Evolutionary conservation across 2,113 vertebrate species (phyloP), one percentile per base, ranked within the genome.

Genomic region (Semnornis frantzii): DNA sequence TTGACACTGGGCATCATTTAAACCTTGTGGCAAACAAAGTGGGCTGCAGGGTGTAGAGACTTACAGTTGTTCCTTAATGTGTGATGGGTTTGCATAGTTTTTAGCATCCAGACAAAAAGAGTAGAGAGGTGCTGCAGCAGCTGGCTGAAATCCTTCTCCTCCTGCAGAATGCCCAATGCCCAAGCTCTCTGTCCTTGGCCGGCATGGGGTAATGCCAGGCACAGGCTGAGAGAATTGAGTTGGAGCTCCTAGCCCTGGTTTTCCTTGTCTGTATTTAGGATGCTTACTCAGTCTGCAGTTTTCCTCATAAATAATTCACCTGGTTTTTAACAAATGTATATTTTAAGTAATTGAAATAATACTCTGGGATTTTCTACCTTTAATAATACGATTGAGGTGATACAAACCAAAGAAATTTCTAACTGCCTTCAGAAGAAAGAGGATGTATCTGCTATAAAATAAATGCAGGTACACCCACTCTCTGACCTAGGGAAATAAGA

Each of bases 401-500:
- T n/a, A 54, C 25, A 57, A 76, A 62, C 34, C 0, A 1, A 54
- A 15, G n/a, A 37, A 57, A 84, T 82, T 82, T 58, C 59, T 89
- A 5, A 27, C 52, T 85, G 20, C 30, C 69, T 68, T 58, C 52
- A 50, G 33, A 39, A 58, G 20, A 84, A 77, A 83, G 31, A 17
- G 27, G 27, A 52, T 52, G 3, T 66, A 77, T 83, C 39, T 90
- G 87, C 77, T 89, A 48, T 70, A 92, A 94, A 94, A 90, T 74
- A 90, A 94, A 78, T 5, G 6, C 44, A 71, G 77, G 55, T 96
- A 92, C 9, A 19, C 12, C 12, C 27, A 31, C 21, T 23, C 24
- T 33, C 31, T 80, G 79, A 90, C 33, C 30, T 63, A 90, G 80
- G 77, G 95, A 91, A 94, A 79, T 27, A 59, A 76, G 57, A 72